These are phyloP conservation scores for Heptranchias perlo DNA, from an alignment of 2,113 vertebrate species.

Conservation along the genomic window DNA sequence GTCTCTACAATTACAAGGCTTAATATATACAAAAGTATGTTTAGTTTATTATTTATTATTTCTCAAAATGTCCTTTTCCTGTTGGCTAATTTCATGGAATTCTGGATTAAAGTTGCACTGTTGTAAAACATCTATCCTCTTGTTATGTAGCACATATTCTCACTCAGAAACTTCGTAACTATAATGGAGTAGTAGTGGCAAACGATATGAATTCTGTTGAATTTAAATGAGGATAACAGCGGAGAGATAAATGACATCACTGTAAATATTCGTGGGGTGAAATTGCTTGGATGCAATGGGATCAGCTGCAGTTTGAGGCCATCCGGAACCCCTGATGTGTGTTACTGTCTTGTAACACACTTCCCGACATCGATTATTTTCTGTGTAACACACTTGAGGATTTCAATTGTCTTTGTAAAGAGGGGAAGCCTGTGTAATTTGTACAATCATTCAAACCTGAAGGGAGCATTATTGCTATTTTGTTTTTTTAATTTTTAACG, in stretches of 20 bases:
- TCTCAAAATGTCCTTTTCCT: no score
- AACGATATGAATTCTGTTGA: background rate
- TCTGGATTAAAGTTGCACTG: background rate
- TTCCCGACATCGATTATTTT: background rate
- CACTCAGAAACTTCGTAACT: background rate
- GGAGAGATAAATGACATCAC: background rate
- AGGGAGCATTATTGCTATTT: background rate
- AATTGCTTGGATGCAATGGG: background rate
- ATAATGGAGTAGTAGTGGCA: background rate
- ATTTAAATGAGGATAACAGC: background rate
- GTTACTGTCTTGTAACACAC: background rate
- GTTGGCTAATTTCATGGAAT: background rate
- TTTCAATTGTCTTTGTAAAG: background rate
- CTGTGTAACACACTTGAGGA: background rate
- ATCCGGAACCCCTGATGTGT: background rate
- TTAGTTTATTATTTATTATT: background rate
- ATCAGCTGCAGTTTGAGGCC: background rate
- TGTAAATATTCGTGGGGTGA: background rate
- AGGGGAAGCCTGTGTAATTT: background rate
- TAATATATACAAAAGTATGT: background rate
- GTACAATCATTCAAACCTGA: background rate
- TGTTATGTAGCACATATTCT: background rate
- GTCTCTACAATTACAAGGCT: background rate
- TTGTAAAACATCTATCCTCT: background rate
- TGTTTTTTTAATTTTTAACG: background rate